Percentiles rank a stretch among this genome's conserved stretches.
These are phyloP conservation scores for Eonycteris spelaea DNA, from an alignment of 2,113 vertebrate genomes.

Conservation along the genomic window DNA sequence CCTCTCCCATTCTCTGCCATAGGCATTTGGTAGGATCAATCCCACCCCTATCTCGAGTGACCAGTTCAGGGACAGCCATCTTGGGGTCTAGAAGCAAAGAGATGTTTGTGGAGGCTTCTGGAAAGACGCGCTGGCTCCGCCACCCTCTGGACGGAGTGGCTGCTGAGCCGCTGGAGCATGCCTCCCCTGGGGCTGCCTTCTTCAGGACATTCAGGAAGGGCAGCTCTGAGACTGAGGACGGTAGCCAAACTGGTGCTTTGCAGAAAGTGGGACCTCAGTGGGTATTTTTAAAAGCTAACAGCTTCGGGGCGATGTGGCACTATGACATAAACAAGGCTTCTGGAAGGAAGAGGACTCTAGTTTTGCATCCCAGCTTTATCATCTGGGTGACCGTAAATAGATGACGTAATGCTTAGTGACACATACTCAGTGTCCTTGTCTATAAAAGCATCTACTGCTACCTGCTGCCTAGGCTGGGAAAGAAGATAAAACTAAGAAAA, in stretches of 20 bases:
- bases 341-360: not conserved
- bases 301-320: not conserved
- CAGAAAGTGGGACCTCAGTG: not conserved
- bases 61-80: not conserved
- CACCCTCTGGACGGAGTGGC: not conserved
- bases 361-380: not conserved
- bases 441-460: not conserved
- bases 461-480: not conserved
- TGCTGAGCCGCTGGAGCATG: not conserved
- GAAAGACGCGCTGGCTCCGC: not conserved
- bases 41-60: not conserved
- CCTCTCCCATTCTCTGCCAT: not conserved
- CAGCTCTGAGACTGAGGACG: not conserved
- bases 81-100: not conserved
- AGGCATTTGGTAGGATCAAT: not conserved
- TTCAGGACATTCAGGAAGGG: not conserved
- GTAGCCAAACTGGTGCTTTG: not conserved
- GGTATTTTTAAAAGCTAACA: not conserved
- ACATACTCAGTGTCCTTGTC: not conserved
- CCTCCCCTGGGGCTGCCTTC: not conserved
- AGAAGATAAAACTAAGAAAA: not conserved
- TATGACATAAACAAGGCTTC: not conserved
- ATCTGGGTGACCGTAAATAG: not conserved
- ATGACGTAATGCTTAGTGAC: not conserved
- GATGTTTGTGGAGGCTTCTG: not conserved